These are phyloP conservation scores for Anguilla rostrata DNA, from an alignment of 2,113 vertebrate species.

Conservation along the genomic window DNA sequence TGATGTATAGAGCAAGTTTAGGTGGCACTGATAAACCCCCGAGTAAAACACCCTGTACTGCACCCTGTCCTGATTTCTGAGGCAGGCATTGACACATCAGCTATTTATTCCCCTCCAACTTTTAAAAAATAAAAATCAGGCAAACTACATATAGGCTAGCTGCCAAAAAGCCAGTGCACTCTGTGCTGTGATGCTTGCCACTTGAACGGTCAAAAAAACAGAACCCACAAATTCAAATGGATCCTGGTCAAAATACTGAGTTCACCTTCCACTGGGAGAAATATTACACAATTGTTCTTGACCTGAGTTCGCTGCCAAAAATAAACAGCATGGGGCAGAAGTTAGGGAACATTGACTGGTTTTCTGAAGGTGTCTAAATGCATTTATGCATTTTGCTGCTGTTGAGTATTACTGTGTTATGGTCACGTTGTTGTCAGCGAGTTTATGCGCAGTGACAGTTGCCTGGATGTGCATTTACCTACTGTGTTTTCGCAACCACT, in stretches of 20 bases:
- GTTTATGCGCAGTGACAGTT: too few relatives aligned
- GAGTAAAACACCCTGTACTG: constrained; percentile 42
- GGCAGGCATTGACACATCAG: constrained; percentile 51
- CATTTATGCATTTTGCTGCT: too few relatives aligned
- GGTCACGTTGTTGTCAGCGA: too few relatives aligned
- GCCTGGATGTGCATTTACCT: too few relatives aligned
- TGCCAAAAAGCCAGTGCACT: constrained; percentile 27
- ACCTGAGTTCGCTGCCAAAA: background rate
- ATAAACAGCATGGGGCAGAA: too few relatives aligned
- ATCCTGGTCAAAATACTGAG: background rate
- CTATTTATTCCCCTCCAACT: constrained; percentile 22
- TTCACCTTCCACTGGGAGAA: background rate
- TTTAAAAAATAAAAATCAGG: constrained; percentile 46
- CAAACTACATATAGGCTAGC: constrained; percentile 54
- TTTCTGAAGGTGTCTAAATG: too few relatives aligned
- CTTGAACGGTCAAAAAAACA: constrained; percentile 36
- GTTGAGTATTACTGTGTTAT: too few relatives aligned
- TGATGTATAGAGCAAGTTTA: constrained; percentile 35
- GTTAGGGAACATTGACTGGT: too few relatives aligned
- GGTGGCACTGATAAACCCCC: constrained; percentile 44
- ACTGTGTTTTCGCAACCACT: too few relatives aligned
- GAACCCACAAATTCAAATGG: constrained; percentile 44
- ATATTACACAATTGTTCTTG: background rate
- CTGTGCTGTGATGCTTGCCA: constrained; percentile 35
- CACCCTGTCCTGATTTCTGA: constrained; percentile 53